These are phyloP conservation scores for Odontomyia ornata DNA, from an alignment of 2,888 invertebrate species.

Conservation along the genomic window DNA sequence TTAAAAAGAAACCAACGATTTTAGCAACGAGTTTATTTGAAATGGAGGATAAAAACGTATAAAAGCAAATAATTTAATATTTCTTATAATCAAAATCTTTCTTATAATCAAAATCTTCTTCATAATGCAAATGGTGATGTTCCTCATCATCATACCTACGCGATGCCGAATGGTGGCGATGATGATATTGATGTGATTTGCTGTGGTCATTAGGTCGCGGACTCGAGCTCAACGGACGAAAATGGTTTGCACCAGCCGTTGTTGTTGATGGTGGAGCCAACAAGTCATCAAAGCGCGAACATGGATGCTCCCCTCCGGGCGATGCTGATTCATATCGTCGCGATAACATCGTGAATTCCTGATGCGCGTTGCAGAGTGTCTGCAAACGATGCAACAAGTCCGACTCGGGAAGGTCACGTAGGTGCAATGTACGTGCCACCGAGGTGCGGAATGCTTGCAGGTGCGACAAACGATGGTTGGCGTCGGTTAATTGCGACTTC, in stretches of 20 bases:
- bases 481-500: constrained; percentile 78
- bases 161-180: constrained; percentile 19
- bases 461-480: constrained; percentile 79
- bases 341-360: constrained; percentile 85
- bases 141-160: constrained; percentile 29
- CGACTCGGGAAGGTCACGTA: constrained; percentile 77
- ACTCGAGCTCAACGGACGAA: constrained; percentile 57
- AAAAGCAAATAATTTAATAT: too few species aligned
- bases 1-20: too few species aligned
- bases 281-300: constrained; percentile 60
- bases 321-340: constrained; percentile 72
- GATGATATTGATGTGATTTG: background rate
- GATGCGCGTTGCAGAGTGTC: constrained; percentile 85
- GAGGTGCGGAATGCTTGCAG: constrained; percentile 80
- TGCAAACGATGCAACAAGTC: constrained; percentile 81
- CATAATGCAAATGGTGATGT: constrained; percentile 20
- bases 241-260: constrained; percentile 57
- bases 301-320: constrained; percentile 60
- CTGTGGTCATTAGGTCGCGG: constrained; percentile 25
- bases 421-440: constrained; percentile 77
- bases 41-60: too few species aligned
- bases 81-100: too few species aligned
- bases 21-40: too few species aligned
- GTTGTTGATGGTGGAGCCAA: constrained; percentile 53
- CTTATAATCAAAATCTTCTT: constrained; percentile 40